Evolutionary conservation across 2,888 invertebrate species (phyloP).

Genomic region (Litoditis marina): DNA sequence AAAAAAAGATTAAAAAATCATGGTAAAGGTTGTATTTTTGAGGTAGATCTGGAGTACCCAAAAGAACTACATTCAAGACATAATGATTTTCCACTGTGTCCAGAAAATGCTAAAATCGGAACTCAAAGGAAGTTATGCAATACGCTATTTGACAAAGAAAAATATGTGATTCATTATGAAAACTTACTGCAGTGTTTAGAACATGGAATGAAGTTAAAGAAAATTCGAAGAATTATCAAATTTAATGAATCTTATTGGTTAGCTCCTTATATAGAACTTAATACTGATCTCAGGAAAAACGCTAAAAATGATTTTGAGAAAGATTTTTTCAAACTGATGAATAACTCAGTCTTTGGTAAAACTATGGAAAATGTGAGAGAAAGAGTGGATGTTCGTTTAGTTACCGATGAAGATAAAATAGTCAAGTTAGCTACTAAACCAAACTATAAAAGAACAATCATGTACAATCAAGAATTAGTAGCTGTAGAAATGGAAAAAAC

Average conservation of each 20-base stretch:
- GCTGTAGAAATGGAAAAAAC: constrained; percentile 35
- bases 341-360: constrained; percentile 62
- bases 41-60: constrained; percentile 64
- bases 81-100: constrained; percentile 56
- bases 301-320: constrained; percentile 60
- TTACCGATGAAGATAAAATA: constrained; percentile 22
- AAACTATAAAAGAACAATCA: constrained; percentile 29
- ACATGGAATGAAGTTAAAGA: constrained; percentile 44
- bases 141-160: constrained; percentile 38
- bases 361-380: constrained; percentile 42
- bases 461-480: constrained; percentile 26
- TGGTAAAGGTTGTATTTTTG: constrained; percentile 61
- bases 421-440: constrained; percentile 31
- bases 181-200: constrained; percentile 22
- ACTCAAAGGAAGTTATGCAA: constrained; percentile 32
- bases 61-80: constrained; percentile 59
- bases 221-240: constrained; percentile 46
- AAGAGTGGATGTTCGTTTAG: constrained; percentile 15
- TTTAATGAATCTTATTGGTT: constrained; percentile 43
- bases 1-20: constrained; percentile 16
- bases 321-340: constrained; percentile 62
- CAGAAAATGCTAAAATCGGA: constrained; percentile 35
- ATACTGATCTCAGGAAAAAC: constrained; percentile 43
- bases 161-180: constrained; percentile 46
- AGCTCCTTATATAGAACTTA: constrained; percentile 30